Percentiles rank a stretch among this genome's conserved stretches.
Conservation (phyloP, 2,888 invertebrate species). For the Mantis religiosa region DNA sequence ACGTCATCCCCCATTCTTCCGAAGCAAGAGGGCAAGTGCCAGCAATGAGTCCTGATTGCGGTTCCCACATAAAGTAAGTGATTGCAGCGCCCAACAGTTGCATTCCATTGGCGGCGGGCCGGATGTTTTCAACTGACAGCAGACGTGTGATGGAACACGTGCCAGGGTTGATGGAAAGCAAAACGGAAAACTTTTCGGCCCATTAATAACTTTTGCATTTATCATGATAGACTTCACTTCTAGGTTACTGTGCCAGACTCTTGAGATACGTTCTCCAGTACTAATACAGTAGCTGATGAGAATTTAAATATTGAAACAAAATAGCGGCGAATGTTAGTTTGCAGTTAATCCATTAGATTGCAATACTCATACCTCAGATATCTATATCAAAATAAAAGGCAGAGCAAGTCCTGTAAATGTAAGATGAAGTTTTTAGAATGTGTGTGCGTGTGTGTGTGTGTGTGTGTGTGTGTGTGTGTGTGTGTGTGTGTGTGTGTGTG, state of each 20-base stretch:
- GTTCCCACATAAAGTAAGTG: background rate
- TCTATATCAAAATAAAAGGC: too few relatives aligned
- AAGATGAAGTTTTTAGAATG: too few relatives aligned
- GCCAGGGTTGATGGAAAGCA: background rate
- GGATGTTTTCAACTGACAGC: background rate
- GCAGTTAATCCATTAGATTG: too few relatives aligned
- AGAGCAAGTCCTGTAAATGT: too few relatives aligned
- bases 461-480: too few relatives aligned
- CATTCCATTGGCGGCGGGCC: background rate
- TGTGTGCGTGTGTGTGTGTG: too few relatives aligned
- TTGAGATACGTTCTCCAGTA: too few relatives aligned
- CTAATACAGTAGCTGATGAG: too few relatives aligned
- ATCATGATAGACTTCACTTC: background rate
- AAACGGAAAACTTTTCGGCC: background rate
- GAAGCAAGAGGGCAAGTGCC: conserved; percentile 8
- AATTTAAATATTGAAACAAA: too few relatives aligned
- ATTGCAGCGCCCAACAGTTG: background rate
- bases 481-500: too few relatives aligned
- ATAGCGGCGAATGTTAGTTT: too few relatives aligned
- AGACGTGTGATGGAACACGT: background rate
- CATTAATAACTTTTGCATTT: background rate
- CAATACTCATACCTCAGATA: too few relatives aligned
- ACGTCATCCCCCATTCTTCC: background rate
- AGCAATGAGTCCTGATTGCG: background rate
- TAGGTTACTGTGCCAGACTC: background rate